These are phyloP conservation scores for Scartelaos histophorus DNA, from an alignment of 2,113 vertebrate species.

Conservation along the genomic window DNA sequence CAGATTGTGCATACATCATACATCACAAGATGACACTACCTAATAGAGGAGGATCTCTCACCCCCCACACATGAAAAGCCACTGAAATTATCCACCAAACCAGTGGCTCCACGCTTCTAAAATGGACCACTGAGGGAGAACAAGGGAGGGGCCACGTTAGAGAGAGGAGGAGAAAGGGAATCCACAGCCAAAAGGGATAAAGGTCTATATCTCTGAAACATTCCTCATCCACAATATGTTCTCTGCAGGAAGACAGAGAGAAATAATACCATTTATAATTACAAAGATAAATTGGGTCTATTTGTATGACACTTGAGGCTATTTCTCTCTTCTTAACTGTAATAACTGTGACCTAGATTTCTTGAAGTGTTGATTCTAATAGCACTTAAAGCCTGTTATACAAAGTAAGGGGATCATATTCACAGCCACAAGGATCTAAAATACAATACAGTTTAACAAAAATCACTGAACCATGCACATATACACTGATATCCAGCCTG, in stretches of 20 bases:
- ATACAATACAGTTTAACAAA: constrained; percentile 1
- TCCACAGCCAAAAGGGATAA: constrained; percentile 71
- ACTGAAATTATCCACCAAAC: constrained; percentile 74
- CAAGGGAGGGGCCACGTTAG: constrained; percentile 42
- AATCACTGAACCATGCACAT: not conserved
- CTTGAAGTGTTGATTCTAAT: constrained; percentile 47
- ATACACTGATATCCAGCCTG: constrained; percentile 32
- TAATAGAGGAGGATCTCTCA: constrained; percentile 77
- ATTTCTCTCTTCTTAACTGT: constrained; percentile 21
- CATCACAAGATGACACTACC: constrained; percentile 78
- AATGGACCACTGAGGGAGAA: constrained; percentile 66
- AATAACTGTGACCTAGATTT: constrained; percentile 28
- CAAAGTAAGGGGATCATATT: constrained; percentile 41
- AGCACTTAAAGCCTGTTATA: constrained; percentile 55
- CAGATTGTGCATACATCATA: constrained; percentile 78
- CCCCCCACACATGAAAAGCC: constrained; percentile 76
- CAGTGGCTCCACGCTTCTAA: constrained; percentile 64
- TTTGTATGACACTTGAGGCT: constrained; percentile 18
- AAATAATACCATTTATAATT: constrained; percentile 50
- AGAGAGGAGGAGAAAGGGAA: constrained; percentile 49
- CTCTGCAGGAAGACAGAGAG: constrained; percentile 23
- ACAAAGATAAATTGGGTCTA: constrained; percentile 27
- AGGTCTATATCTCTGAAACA: constrained; percentile 30
- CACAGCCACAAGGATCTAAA: constrained; percentile 16
- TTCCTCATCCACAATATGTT: constrained; percentile 11